These are phyloP conservation scores for Grammomys surdaster DNA, from an alignment of 2,113 vertebrate species.

Conservation along the genomic window DNA sequence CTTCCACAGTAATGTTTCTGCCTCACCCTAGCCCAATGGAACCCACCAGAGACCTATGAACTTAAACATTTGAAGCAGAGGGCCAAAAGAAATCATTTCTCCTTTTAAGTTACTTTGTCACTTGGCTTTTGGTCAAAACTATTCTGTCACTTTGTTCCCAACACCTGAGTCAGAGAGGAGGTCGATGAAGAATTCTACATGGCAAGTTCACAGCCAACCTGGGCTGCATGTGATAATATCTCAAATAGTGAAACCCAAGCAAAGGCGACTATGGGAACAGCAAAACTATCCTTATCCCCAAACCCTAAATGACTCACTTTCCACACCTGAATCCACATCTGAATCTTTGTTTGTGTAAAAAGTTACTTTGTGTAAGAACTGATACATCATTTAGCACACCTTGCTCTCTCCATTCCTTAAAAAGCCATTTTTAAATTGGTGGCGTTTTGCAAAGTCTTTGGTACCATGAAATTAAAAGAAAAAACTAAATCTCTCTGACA, in stretches of 20 bases:
- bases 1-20: neutral
- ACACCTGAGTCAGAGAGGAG: neutral
- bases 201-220: neutral
- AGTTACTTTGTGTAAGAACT: neutral
- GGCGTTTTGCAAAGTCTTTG: neutral
- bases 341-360: neutral
- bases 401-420: neutral
- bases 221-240: neutral
- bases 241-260: neutral
- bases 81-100: neutral
- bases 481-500: neutral
- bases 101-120: neutral
- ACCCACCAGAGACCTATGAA: neutral
- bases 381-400: neutral
- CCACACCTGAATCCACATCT: neutral
- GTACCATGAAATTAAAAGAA: constrained; percentile 1
- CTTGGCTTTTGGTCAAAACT: no score
- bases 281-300: neutral
- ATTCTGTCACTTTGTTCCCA: neutral
- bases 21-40: neutral
- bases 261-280: neutral
- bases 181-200: neutral
- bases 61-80: neutral
- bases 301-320: neutral
- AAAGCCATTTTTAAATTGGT: neutral